These are phyloP conservation scores for Hybos culiciformis DNA, from an alignment of 2,888 invertebrate species.

Conservation along the genomic window DNA sequence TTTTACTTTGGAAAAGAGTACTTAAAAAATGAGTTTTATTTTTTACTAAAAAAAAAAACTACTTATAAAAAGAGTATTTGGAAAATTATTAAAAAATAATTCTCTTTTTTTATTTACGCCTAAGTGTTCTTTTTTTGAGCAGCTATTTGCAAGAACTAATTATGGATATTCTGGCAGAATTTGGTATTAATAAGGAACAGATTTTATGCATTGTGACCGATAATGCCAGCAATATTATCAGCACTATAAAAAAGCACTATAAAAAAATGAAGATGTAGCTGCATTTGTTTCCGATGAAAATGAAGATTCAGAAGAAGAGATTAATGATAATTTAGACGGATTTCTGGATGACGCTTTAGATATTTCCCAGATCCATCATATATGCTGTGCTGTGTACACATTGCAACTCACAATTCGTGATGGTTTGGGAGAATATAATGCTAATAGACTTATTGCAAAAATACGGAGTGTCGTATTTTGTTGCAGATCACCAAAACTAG, in stretches of 20 bases:
- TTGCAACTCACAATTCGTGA: neutral
- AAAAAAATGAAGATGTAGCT: conserved; percentile 4
- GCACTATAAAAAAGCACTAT: neutral
- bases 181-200: conserved; percentile 2
- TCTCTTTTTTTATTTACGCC: too few species aligned
- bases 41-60: too few species aligned
- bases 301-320: conserved; percentile 2
- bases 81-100: too few species aligned
- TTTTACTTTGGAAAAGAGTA: too few species aligned
- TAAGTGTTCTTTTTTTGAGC: too few species aligned
- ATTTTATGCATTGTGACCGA: neutral
- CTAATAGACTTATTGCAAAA: neutral
- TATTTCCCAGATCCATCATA: conserved; percentile 1
- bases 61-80: too few species aligned
- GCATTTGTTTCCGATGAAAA: conserved; percentile 1
- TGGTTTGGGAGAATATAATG: neutral
- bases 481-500: neutral
- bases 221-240: conserved; percentile 2
- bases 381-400: neutral
- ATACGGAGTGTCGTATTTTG: neutral
- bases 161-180: neutral
- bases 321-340: conserved; percentile 2
- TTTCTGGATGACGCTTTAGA: conserved; percentile 3
- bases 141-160: neutral
- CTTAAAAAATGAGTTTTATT: too few species aligned